Conservation (phyloP, 2,888 invertebrate genomes). For the Desoria tigrina region DNA sequence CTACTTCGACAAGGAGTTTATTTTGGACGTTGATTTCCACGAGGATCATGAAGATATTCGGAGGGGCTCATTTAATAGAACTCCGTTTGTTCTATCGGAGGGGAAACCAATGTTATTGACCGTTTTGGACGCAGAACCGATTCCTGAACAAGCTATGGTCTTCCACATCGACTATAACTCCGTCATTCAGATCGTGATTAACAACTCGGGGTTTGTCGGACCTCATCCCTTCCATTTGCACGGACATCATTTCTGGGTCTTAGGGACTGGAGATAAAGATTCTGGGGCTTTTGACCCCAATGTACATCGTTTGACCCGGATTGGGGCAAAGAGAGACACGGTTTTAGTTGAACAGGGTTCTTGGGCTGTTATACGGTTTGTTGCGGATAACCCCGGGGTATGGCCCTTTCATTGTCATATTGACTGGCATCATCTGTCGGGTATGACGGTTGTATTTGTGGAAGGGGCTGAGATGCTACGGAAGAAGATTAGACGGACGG, state of each 20-base stretch:
- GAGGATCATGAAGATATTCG: slow-evolving; percentile 29
- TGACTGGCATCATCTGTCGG: slow-evolving; percentile 41
- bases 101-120: slow-evolving; percentile 37
- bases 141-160: slow-evolving; percentile 11
- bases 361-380: slow-evolving; percentile 39
- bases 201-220: slow-evolving; percentile 29
- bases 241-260: slow-evolving; percentile 43
- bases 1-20: slow-evolving; percentile 31
- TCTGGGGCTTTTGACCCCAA: slow-evolving; percentile 29
- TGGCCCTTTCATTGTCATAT: slow-evolving; percentile 46
- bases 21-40: slow-evolving; percentile 20
- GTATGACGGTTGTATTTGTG: slow-evolving; percentile 38
- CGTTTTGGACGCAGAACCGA: slow-evolving; percentile 19
- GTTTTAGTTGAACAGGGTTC: slow-evolving; percentile 24
- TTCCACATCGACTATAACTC: slow-evolving; percentile 25
- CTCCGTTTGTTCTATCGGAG: slow-evolving; percentile 14
- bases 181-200: slow-evolving; percentile 44
- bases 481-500: no score
- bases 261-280: slow-evolving; percentile 32
- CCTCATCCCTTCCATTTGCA: slow-evolving; percentile 51
- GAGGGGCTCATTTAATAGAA: slow-evolving; percentile 35
- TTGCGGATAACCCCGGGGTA: slow-evolving; percentile 40
- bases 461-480: slow-evolving; percentile 35
- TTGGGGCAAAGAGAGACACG: slow-evolving; percentile 39
- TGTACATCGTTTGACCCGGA: slow-evolving; percentile 14